Percentiles rank a stretch among this genome's conserved stretches.
phyloP scores from a whole-genome alignment of 2,888 invertebrate genomes.

The Caenorhabditis sp. region DNA sequence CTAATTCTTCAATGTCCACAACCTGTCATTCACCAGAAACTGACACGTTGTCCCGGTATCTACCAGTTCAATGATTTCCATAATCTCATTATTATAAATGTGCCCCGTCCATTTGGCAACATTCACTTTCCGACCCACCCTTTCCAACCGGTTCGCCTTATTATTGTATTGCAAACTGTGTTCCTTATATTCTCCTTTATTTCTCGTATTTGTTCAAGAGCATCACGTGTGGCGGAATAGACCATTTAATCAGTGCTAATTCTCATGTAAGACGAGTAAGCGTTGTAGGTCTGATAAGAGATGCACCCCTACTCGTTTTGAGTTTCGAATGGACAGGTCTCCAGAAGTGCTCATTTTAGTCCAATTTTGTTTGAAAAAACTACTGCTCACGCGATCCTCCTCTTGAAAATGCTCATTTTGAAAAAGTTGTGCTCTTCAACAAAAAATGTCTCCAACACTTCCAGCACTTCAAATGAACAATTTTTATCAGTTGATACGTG shows the following conservation, averaged over 20 bases:
- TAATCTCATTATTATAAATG: conserved; percentile 27
- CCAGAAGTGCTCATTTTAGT: not conserved
- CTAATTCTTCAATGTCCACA: not conserved
- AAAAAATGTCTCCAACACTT: too few species aligned
- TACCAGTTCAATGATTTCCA: conserved; percentile 8
- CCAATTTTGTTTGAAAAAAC: too few species aligned
- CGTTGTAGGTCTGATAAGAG: conserved; percentile 31
- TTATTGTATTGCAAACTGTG: not conserved
- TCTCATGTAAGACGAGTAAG: conserved; percentile 21
- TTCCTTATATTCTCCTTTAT: not conserved
- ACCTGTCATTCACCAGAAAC: conserved; percentile 5
- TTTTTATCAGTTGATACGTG: not conserved
- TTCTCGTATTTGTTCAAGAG: not conserved
- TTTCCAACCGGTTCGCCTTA: not conserved
- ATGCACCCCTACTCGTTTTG: too few species aligned
- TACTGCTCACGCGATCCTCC: too few species aligned
- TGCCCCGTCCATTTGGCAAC: not conserved
- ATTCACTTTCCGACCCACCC: too few species aligned
- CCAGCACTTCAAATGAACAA: too few species aligned
- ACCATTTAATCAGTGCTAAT: conserved; percentile 46
- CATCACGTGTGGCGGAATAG: conserved; percentile 26
- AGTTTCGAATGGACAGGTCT: conserved; percentile 9
- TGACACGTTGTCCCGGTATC: not conserved
- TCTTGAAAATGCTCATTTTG: too few species aligned
- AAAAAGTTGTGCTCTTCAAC: too few species aligned